Conservation (phyloP, 2,113 vertebrate genomes). For the Gymnarchus niloticus region DNA sequence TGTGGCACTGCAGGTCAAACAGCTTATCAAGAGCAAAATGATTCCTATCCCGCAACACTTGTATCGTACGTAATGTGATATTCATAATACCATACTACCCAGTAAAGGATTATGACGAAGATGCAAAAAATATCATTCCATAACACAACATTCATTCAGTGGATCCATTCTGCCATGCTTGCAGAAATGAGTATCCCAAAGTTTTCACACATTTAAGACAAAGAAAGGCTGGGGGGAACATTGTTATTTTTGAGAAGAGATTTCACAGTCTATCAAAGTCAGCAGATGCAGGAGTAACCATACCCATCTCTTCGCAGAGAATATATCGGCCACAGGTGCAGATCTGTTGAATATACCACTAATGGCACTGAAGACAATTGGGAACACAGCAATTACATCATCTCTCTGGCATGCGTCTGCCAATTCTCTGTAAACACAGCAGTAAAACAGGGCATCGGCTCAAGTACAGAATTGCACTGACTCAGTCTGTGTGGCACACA, state of each 20-base stretch:
- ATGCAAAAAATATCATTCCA: not conserved
- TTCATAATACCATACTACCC: not conserved
- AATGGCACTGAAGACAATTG: conserved; percentile 73
- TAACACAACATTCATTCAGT: not conserved
- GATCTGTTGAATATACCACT: conserved; percentile 71
- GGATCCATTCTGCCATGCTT: not conserved
- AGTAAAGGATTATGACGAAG: not conserved
- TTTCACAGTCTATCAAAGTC: conserved; percentile 60
- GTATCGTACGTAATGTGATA: not conserved
- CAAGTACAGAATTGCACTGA: not conserved
- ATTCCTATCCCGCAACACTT: not conserved
- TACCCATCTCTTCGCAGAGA: conserved; percentile 68
- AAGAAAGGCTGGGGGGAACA: not conserved
- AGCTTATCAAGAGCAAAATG: not conserved
- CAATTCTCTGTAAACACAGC: conserved; percentile 70
- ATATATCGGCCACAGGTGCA: conserved; percentile 70
- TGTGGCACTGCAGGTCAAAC: not conserved
- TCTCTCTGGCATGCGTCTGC: conserved; percentile 66
- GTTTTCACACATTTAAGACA: not conserved
- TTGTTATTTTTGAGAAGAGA: not conserved
- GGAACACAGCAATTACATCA: conserved; percentile 68
- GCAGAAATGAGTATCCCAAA: not conserved
- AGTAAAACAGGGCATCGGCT: conserved; percentile 46
- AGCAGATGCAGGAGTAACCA: conserved; percentile 55
- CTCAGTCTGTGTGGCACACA: not conserved